Evolutionary conservation across 2,888 invertebrate genomes (phyloP).

Genomic region (Caenorhabditis zanzibari): DNA sequence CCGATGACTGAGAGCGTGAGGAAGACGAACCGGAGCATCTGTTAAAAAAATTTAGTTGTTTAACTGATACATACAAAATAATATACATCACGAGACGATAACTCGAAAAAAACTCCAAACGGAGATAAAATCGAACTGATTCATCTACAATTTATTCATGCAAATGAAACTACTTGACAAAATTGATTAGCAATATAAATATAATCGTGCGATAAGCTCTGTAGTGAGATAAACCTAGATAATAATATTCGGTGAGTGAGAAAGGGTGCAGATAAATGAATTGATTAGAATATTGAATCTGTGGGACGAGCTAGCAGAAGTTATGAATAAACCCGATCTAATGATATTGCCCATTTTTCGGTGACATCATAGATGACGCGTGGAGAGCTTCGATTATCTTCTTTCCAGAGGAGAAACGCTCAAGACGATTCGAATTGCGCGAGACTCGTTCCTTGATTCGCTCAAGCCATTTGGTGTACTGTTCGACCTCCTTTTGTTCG

Average conservation of each 20-base stretch:
- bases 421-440: constrained; percentile 54
- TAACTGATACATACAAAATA: too few species aligned
- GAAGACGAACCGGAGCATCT: too few species aligned
- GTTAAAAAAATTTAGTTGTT: too few species aligned
- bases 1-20: too few species aligned
- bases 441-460: constrained; percentile 61
- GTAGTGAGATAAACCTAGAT: too few species aligned
- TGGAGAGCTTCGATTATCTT: constrained; percentile 76
- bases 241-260: not conserved
- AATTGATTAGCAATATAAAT: too few species aligned
- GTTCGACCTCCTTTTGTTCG: constrained; percentile 32
- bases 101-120: too few species aligned
- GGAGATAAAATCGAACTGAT: not conserved
- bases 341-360: not conserved
- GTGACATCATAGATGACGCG: not conserved
- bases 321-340: not conserved
- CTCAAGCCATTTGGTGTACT: constrained; percentile 59
- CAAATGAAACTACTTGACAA: too few species aligned
- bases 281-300: not conserved
- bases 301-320: not conserved
- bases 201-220: too few species aligned
- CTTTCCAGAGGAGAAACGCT: constrained; percentile 79
- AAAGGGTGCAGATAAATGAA: constrained; percentile 23
- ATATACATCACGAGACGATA: too few species aligned
- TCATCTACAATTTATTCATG: too few species aligned